Conservation (phyloP, 2,113 vertebrate genomes). For the Tretioscincus oriximinensis region DNA sequence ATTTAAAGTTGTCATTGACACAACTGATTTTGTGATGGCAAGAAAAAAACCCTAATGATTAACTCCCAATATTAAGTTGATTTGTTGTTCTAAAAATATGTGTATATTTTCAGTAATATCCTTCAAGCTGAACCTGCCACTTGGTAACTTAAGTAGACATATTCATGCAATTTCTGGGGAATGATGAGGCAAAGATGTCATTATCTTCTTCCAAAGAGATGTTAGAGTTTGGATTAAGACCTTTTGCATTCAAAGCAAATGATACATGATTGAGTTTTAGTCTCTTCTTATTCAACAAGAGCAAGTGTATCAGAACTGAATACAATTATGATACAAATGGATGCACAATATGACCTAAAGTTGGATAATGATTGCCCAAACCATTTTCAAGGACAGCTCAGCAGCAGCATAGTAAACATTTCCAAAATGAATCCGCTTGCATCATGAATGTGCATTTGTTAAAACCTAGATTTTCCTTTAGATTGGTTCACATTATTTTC, state of each 20-base stretch:
- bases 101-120: not conserved
- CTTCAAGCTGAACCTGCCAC: no score
- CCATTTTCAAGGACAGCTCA: not conserved
- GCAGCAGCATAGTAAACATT: not conserved
- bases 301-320: not conserved
- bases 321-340: not conserved
- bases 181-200: no score
- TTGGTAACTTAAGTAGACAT: no score
- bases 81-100: not conserved
- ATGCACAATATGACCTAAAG: no score
- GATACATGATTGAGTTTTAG: no score
- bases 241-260: no score
- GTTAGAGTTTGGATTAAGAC: no score
- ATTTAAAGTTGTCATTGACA: no score
- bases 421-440: not conserved
- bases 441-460: not conserved
- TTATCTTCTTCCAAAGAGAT: no score
- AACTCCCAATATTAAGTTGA: fast-evolving
- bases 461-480: not conserved
- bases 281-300: no score
- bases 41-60: not conserved
- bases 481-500: not conserved
- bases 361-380: not conserved
- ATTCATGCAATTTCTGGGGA: no score
- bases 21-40: not conserved